phyloP scores from a whole-genome alignment of 2,888 invertebrate species.

The Papilio elwesi region DNA sequence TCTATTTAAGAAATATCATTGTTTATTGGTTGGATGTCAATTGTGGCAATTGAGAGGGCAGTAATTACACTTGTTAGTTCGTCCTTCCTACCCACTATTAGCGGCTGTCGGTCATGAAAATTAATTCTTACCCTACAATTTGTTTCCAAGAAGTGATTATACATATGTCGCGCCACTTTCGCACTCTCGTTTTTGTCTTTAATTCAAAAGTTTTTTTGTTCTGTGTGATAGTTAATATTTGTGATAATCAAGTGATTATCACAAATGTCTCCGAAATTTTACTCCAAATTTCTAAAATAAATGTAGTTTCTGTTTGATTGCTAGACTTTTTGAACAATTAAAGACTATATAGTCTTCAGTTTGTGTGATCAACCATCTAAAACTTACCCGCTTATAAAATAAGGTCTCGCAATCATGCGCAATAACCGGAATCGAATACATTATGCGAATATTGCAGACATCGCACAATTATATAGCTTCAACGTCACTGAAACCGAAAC shows the following conservation, averaged over 20 bases:
- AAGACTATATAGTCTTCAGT: too few relatives aligned
- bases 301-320: too few relatives aligned
- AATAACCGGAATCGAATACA: too few relatives aligned
- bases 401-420: too few relatives aligned
- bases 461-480: too few relatives aligned
- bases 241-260: background rate
- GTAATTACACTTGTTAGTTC: constrained; percentile 76
- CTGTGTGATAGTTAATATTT: constrained; percentile 14
- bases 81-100: constrained; percentile 59
- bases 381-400: too few relatives aligned
- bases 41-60: constrained; percentile 67
- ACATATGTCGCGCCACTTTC: constrained; percentile 46
- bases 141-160: constrained; percentile 53
- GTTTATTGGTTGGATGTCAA: constrained; percentile 71
- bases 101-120: constrained; percentile 62
- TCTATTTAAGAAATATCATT: constrained; percentile 65
- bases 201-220: constrained; percentile 35
- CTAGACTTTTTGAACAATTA: too few relatives aligned
- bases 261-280: too few relatives aligned
- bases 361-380: too few relatives aligned
- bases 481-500: too few relatives aligned
- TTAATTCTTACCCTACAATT: constrained; percentile 66
- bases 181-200: constrained; percentile 45
- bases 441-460: too few relatives aligned
- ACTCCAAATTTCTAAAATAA: too few relatives aligned